Evolutionary conservation across 2,888 invertebrate genomes (phyloP).

Genomic region (Norana najaformis): DNA sequence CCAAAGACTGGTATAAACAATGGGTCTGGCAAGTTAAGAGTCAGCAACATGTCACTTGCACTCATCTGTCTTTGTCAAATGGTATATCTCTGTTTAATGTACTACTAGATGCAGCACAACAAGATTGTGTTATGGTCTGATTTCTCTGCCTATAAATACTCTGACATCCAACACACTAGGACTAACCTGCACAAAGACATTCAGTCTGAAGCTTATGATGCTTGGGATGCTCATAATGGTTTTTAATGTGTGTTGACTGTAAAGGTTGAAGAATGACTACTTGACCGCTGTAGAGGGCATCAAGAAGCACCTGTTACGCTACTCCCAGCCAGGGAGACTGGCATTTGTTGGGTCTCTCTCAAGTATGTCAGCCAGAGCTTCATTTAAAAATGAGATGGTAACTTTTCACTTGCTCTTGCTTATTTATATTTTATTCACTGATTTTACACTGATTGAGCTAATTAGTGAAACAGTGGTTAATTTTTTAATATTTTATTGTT

Average conservation of each 20-base stretch:
- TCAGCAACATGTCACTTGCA: background rate
- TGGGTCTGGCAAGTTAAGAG: conserved; percentile 36
- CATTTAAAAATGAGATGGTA: conserved; percentile 44
- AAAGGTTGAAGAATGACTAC: conserved; percentile 80
- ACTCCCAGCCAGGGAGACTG: conserved; percentile 77
- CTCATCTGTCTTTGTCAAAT: background rate
- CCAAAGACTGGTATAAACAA: conserved; percentile 58
- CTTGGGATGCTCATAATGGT: background rate
- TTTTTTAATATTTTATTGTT: background rate
- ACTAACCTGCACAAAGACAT: background rate
- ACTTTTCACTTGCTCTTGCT: conserved; percentile 22
- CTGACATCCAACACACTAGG: too few relatives aligned
- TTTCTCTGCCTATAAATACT: background rate
- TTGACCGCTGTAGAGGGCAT: conserved; percentile 81
- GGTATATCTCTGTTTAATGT: background rate
- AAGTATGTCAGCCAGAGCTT: conserved; percentile 31
- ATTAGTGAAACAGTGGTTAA: background rate
- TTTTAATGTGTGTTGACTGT: conserved; percentile 9
- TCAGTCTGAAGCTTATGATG: background rate
- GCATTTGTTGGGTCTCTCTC: conserved; percentile 85
- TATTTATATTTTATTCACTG: background rate
- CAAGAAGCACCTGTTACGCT: conserved; percentile 74
- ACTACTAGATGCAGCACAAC: background rate
- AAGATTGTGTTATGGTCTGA: background rate
- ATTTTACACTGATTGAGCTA: background rate